A percentile compares a stretch with the other conserved stretches of the same genome.
Conservation (phyloP, 2,888 invertebrate species). For the Gastracanthus pulcherrimus region DNA sequence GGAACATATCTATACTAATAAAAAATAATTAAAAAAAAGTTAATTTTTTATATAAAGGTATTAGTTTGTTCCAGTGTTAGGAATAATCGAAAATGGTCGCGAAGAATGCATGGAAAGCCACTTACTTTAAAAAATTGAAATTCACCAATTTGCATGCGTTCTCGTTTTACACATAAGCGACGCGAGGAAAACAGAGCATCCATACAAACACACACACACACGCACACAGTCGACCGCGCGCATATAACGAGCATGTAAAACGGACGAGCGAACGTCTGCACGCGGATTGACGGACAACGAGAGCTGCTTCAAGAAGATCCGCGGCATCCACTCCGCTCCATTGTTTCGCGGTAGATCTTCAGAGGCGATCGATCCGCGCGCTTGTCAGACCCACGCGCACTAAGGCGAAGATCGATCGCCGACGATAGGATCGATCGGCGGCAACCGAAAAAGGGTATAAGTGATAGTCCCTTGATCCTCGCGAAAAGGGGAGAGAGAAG, state of each 20-base stretch:
- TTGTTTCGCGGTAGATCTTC: constrained; percentile 52
- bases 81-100: no score
- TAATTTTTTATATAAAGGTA: no score
- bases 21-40: no score
- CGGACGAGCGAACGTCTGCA: constrained; percentile 28
- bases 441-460: constrained; percentile 48
- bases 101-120: no score
- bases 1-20: no score
- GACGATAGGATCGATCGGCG: constrained; percentile 73
- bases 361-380: constrained; percentile 67
- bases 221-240: background rate
- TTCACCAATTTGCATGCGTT: no score
- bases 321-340: constrained; percentile 63
- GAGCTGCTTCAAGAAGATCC: background rate
- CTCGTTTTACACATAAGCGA: no score
- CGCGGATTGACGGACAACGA: constrained; percentile 37
- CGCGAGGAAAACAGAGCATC: constrained; percentile 1
- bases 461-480: constrained; percentile 30
- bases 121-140: background rate
- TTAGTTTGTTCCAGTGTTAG: no score
- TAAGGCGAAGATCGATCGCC: constrained; percentile 74
- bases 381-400: constrained; percentile 71
- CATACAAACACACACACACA: no score
- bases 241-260: constrained; percentile 39
- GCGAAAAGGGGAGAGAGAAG: constrained; percentile 37